Percentiles rank a stretch among this genome's conserved stretches.
phyloP scores from a whole-genome alignment of 2,888 invertebrate species.

The Omphaloscelis lunosa region DNA sequence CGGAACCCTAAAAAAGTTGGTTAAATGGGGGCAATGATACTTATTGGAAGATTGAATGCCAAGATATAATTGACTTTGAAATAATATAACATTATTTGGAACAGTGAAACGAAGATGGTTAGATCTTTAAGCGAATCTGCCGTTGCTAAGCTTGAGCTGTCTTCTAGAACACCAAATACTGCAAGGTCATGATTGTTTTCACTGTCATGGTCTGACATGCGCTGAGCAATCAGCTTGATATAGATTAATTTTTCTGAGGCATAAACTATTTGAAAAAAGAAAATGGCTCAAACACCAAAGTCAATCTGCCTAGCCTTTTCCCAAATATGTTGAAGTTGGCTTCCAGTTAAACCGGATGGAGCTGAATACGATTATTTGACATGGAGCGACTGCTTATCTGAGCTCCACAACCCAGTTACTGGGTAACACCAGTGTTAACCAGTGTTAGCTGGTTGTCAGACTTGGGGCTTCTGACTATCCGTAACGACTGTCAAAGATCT shows the following conservation, averaged over 20 bases:
- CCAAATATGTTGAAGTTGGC: no score
- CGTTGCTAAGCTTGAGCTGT: background rate
- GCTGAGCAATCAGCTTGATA: background rate
- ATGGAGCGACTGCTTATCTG: no score
- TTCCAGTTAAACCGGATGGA: no score
- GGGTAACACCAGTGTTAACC: no score
- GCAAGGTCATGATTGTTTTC: background rate
- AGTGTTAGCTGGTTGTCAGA: no score
- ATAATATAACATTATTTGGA: background rate
- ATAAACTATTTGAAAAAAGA: no score
- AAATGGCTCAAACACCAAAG: no score
- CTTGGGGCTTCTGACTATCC: no score
- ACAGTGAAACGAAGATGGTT: background rate
- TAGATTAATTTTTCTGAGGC: background rate
- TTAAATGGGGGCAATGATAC: slow-evolving; percentile 22
- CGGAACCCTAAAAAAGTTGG: background rate
- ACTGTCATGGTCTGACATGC: background rate
- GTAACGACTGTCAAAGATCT: no score
- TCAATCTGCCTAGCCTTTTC: no score
- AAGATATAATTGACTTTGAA: background rate
- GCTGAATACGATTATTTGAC: no score
- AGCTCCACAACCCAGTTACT: no score
- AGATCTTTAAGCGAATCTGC: background rate
- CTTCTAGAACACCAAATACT: background rate
- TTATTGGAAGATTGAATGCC: slow-evolving; percentile 4